Conservation (phyloP, 2,113 vertebrate genomes). For the Scomber japonicus region DNA sequence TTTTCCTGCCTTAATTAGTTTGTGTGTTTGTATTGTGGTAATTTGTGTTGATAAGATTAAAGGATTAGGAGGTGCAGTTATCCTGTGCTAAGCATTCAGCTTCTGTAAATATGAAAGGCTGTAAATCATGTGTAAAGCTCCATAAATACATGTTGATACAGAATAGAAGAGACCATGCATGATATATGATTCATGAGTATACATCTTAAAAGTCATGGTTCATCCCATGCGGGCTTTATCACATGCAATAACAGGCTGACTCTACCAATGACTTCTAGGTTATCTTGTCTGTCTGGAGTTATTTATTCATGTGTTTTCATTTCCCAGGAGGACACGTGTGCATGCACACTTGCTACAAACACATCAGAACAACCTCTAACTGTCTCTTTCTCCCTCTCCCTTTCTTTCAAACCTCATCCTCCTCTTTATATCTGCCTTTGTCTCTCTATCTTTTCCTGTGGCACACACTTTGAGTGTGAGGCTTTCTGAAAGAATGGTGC, state of each 20-base stretch:
- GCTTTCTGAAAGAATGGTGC: not conserved
- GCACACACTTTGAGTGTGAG: not conserved
- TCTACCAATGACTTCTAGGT: constrained; percentile 16
- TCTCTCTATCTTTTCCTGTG: not conserved
- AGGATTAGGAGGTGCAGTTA: constrained; percentile 29
- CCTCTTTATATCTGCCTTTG: not conserved
- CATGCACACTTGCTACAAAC: not conserved
- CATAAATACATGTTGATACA: not conserved
- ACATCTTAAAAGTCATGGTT: constrained; percentile 10
- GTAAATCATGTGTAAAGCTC: constrained; percentile 12
- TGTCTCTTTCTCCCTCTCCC: not conserved
- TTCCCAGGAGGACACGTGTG: not conserved
- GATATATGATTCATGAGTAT: not conserved
- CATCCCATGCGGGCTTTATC: not conserved
- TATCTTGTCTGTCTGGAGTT: not conserved
- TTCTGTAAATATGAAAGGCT: not conserved
- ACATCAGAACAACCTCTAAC: not conserved
- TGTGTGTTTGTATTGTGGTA: constrained; percentile 30
- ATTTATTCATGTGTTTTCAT: constrained; percentile 10
- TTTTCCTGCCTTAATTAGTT: not conserved
- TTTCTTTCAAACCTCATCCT: not conserved
- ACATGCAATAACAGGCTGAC: not conserved
- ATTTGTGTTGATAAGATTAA: constrained; percentile 53
- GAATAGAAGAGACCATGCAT: not conserved
- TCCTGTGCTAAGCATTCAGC: constrained; percentile 23